These are phyloP conservation scores for Physeter macrocephalus DNA, from an alignment of 2,113 vertebrate species.

Conservation along the genomic window DNA sequence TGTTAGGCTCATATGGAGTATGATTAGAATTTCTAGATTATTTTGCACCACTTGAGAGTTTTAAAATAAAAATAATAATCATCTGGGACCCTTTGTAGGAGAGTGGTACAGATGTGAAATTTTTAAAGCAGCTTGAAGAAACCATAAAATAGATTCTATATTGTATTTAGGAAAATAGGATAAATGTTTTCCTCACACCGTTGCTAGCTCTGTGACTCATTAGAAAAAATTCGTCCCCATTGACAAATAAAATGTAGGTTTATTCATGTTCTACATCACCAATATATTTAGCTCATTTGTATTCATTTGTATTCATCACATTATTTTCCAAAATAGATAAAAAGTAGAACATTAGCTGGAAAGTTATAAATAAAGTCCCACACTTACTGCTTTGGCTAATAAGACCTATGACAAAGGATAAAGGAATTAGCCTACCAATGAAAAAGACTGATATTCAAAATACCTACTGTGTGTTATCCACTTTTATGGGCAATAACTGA, in stretches of 20 bases:
- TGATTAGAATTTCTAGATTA: neutral
- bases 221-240: neutral
- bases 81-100: neutral
- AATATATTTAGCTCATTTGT: conserved; percentile 27
- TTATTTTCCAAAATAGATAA: conserved; percentile 40
- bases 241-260: conserved; percentile 40
- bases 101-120: neutral
- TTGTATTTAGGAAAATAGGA: neutral
- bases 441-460: neutral
- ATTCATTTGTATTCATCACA: conserved; percentile 3
- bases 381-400: neutral
- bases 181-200: neutral
- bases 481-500: neutral
- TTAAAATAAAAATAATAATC: neutral
- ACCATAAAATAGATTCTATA: neutral
- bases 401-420: neutral
- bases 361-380: neutral
- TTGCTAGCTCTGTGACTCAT: neutral
- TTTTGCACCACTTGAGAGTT: neutral
- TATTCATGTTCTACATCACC: neutral
- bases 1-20: neutral
- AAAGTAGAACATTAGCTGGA: neutral
- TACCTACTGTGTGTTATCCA: neutral
- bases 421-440: neutral
- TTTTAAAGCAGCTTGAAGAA: neutral